Percentiles rank a stretch among this genome's conserved stretches.
Evolutionary conservation across 2,797 vertebrate species (phyloP).

Genomic region (Psittacula derbiana): DNA sequence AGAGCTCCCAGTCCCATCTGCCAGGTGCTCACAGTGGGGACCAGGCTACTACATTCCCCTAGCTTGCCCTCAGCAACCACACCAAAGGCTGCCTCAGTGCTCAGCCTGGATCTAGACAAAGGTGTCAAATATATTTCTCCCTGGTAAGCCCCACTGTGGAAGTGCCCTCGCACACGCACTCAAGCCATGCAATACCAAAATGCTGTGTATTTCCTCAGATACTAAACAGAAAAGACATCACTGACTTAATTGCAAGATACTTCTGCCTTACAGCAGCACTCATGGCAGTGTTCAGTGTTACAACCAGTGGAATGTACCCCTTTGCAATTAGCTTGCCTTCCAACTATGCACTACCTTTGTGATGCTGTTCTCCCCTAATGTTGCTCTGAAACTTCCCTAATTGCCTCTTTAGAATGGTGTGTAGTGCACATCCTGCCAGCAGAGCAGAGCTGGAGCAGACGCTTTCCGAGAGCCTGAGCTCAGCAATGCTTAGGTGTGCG

Average conservation of each 20-base stretch:
- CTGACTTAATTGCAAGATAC: not conserved
- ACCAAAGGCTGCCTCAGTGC: not conserved
- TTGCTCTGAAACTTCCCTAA: not conserved
- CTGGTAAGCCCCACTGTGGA: fast-evolving
- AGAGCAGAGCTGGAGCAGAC: not conserved
- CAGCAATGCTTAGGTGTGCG: not conserved
- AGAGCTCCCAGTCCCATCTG: not conserved
- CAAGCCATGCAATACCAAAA: not conserved
- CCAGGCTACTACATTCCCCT: not conserved
- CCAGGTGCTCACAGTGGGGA: fast-evolving
- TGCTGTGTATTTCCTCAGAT: fast-evolving
- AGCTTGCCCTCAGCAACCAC: fast-evolving
- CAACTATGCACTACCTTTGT: not conserved
- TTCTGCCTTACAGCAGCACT: not conserved
- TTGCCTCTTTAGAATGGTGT: not conserved
- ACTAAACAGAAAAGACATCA: not conserved
- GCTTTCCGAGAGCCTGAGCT: not conserved
- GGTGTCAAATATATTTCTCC: not conserved
- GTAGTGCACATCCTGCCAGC: fast-evolving
- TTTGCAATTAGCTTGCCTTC: not conserved
- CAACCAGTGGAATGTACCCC: not conserved
- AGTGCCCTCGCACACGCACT: too few species aligned
- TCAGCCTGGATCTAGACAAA: not conserved
- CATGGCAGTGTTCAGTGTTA: fast-evolving
- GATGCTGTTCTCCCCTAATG: not conserved